Conservation (phyloP, 2,797 vertebrate species). For the Gouania willdenowi region DNA sequence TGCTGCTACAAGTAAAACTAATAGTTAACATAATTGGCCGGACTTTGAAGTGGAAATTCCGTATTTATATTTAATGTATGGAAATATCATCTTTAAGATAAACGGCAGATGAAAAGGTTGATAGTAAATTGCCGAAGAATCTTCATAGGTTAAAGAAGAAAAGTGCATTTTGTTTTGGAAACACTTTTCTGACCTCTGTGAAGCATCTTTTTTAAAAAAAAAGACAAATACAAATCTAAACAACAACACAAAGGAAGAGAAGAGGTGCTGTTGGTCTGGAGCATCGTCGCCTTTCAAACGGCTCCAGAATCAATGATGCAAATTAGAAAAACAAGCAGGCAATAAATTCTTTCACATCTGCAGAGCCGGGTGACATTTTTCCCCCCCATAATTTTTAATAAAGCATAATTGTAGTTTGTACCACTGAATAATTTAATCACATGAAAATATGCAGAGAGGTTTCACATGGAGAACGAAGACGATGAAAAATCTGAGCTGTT, state of each 20-base stretch:
- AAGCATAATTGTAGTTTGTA: slow-evolving; percentile 99
- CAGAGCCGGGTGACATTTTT: slow-evolving; percentile 88
- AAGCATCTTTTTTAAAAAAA: slow-evolving; percentile 9
- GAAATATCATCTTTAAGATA: slow-evolving; percentile 78
- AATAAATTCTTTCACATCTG: slow-evolving; percentile 97
- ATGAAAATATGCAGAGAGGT: slow-evolving; percentile 84
- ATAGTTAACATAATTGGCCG: slow-evolving; percentile 89
- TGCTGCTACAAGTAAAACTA: slow-evolving; percentile 85
- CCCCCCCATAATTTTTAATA: slow-evolving; percentile 99
- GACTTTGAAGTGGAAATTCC: slow-evolving; percentile 98
- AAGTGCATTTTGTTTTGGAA: slow-evolving; percentile 23
- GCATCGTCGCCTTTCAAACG: slow-evolving; percentile 90
- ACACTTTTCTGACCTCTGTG: slow-evolving; percentile 3
- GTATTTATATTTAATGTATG: slow-evolving; percentile 95
- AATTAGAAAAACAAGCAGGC: slow-evolving; percentile 98
- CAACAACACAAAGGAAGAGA: slow-evolving; percentile 61
- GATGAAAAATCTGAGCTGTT: no score
- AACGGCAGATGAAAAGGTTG: slow-evolving; percentile 55
- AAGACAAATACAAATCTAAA: slow-evolving; percentile 87
- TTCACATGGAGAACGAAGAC: slow-evolving; percentile 60
- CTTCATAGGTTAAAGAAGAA: no score
- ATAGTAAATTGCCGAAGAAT: slow-evolving; percentile 44
- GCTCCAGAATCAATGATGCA: slow-evolving; percentile 97
- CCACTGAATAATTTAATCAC: slow-evolving; percentile 98
- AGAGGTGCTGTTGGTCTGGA: slow-evolving; percentile 27